A percentile compares a stretch with the other conserved stretches of the same genome.
phyloP scores from a whole-genome alignment of 2,113 vertebrate genomes.

The Todiramphus saurophagus region DNA sequence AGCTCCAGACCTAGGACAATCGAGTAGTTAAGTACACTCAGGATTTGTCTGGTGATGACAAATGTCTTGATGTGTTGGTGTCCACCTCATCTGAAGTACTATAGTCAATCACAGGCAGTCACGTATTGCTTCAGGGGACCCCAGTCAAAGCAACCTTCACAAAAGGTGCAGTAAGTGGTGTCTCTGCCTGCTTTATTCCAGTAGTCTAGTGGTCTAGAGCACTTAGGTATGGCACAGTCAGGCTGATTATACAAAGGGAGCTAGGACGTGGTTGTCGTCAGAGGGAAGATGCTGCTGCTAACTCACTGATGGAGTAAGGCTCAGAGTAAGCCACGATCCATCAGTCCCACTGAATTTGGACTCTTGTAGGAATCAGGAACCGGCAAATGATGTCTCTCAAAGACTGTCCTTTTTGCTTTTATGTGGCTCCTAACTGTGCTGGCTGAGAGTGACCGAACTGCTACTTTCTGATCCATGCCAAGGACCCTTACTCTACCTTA shows the following conservation, averaged over 20 bases:
- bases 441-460: not conserved
- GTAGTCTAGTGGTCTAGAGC: not conserved
- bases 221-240: not conserved
- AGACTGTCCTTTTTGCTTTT: not conserved
- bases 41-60: not conserved
- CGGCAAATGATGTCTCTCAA: not conserved
- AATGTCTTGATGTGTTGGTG: fast-evolving
- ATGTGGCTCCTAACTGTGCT: not conserved
- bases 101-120: too few relatives aligned
- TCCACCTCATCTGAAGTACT: not conserved
- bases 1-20: not conserved
- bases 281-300: not conserved
- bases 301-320: not conserved
- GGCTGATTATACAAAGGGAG: not conserved
- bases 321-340: not conserved
- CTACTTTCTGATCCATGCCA: not conserved
- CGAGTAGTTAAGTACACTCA: not conserved
- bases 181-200: not conserved
- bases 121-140: not conserved
- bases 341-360: not conserved
- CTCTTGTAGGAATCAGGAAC: not conserved
- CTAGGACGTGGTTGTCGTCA: not conserved
- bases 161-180: not conserved
- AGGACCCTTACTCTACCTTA: not conserved
- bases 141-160: not conserved